phyloP scores from a whole-genome alignment of 2,888 invertebrate species.

The Eupelmus urozonus region DNA sequence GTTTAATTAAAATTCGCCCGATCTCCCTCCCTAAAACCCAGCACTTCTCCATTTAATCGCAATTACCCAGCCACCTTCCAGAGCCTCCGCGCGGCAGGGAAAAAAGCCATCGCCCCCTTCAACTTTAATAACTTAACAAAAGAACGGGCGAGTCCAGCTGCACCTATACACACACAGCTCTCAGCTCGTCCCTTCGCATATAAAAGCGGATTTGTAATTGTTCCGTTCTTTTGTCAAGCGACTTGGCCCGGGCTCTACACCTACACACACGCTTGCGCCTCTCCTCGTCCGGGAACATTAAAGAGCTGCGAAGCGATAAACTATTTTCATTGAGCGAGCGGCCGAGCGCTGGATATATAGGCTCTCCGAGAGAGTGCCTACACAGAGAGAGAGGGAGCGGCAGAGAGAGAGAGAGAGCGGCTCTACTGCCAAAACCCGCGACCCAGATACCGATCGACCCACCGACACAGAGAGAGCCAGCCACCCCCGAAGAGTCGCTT shows the following conservation, averaged over 20 bases:
- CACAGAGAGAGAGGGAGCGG: not conserved
- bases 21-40: no score
- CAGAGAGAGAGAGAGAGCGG: slow-evolving; percentile 6
- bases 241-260: not conserved
- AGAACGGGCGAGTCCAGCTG: not conserved
- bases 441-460: slow-evolving; percentile 78
- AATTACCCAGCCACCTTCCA: no score
- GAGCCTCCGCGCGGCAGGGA: no score
- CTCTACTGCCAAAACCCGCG: slow-evolving; percentile 77
- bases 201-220: slow-evolving; percentile 28
- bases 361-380: not conserved
- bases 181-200: not conserved
- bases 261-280: not conserved
- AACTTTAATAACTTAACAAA: slow-evolving; percentile 11
- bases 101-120: no score
- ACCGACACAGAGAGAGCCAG: slow-evolving; percentile 68
- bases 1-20: no score
- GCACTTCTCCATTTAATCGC: no score
- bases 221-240: slow-evolving; percentile 15
- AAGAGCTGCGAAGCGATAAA: slow-evolving; percentile 53
- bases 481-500: slow-evolving; percentile 34
- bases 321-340: slow-evolving; percentile 55
- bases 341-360: not conserved
- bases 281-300: slow-evolving; percentile 5
- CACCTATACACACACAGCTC: not conserved